Base-by-base conservation (phyloP, 2,113 vertebrate species). In the Furnarius figulus region DNA sequence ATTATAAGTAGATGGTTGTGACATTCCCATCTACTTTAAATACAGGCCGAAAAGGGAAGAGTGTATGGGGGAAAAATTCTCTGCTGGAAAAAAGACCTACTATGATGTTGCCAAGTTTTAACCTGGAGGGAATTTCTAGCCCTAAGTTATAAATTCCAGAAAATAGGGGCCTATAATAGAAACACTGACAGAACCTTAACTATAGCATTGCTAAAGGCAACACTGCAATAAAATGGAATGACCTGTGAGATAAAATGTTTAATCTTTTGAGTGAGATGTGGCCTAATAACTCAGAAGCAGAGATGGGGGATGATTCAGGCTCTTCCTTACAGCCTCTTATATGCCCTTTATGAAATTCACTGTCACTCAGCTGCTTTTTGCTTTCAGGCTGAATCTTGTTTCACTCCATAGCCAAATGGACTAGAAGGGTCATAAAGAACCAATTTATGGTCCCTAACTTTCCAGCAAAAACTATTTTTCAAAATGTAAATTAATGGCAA, bases 81-180 rank as follows among this genome's bases (percentile, higher is more conserved):
- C 11, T 81, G 61, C 71, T 68, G 50, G 85, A 91, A 87, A 84
- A 97, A 97, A 95, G 49, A 77, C 77, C 55, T 90, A 61, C 71
- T 63, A 58, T 88, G 39, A 37, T 84, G 72, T 95, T 96, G 92
- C 76, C 71, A 93, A 96, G 74, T 97, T 97, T 96, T 85, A 97
- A 92, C 63, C 95, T 74, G 63, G 42, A 93, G 84, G 70, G 87
- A 95, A 95, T 94, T 94, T 97, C 96, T 96, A 91, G 88, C 90
- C 81, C 75, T 95, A 95, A 97, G 86, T 95, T 97, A 96, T 97
- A 98, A 97, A 97, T 97, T 97, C 93, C 90, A 96, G 88, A 97
- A 97, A 97, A 97, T 92, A 93, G 75, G 63, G 52, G 87, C 80
- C 93, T 97, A 65, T 97, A 97, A 97, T 95, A 82, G 94, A 97